Evolutionary conservation across 2,888 invertebrate species (phyloP).

Genomic region (Cryptops parisi): DNA sequence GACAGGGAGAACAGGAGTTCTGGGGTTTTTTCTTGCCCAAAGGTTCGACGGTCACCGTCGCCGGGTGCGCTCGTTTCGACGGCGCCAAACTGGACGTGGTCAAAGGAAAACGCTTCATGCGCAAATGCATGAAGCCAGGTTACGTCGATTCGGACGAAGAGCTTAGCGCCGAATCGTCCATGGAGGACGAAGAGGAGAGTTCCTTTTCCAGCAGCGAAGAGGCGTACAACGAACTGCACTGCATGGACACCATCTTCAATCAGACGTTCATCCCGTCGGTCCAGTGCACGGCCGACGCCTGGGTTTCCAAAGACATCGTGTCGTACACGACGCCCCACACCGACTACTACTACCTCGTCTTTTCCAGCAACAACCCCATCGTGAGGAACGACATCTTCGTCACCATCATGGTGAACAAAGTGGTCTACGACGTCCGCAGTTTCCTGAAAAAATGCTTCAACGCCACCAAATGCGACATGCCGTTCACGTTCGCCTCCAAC

Average conservation of each 20-base stretch:
- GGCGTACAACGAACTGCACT: constrained; percentile 54
- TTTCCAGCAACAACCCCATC: constrained; percentile 58
- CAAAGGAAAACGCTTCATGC: constrained; percentile 15
- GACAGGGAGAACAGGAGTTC: constrained; percentile 66
- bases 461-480: constrained; percentile 47
- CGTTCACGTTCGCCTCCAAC: constrained; percentile 50
- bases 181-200: constrained; percentile 38
- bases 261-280: constrained; percentile 51
- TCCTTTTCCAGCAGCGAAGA: constrained; percentile 69
- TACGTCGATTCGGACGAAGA: constrained; percentile 13
- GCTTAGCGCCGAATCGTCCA: constrained; percentile 17
- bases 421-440: constrained; percentile 50
- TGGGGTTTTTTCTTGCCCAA: constrained; percentile 66
- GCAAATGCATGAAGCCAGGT: constrained; percentile 11
- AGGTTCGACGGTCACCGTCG: constrained; percentile 57
- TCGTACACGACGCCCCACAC: constrained; percentile 49
- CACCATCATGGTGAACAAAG: constrained; percentile 52
- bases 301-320: constrained; percentile 20
- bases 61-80: constrained; percentile 44
- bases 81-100: constrained; percentile 13
- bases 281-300: constrained; percentile 33
- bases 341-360: constrained; percentile 69
- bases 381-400: constrained; percentile 48
- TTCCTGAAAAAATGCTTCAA: constrained; percentile 48
- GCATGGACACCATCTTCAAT: constrained; percentile 46